Percentiles rank a stretch among this genome's conserved stretches.
Evolutionary conservation across 2,797 vertebrate genomes (phyloP).

Genomic region (Gallinago nigripennis): DNA sequence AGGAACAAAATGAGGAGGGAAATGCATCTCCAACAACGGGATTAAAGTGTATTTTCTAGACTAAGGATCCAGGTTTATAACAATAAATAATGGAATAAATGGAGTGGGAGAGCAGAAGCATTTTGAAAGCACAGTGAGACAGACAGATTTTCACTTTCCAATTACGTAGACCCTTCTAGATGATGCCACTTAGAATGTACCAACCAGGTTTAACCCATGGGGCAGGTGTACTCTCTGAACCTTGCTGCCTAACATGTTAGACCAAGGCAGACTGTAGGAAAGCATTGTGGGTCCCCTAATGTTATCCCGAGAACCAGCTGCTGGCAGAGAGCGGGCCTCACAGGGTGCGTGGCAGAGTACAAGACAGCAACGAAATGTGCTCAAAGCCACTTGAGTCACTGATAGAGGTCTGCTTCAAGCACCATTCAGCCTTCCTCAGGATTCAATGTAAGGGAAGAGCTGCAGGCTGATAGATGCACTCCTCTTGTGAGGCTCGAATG

Average conservation of each 20-base stretch:
- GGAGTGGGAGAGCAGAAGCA: background rate
- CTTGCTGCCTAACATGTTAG: background rate
- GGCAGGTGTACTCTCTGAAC: background rate
- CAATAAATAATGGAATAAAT: background rate
- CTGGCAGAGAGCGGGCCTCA: background rate
- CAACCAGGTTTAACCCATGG: background rate
- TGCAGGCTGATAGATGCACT: background rate
- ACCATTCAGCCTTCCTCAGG: background rate
- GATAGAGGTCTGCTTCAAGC: accelerated
- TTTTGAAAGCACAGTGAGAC: background rate
- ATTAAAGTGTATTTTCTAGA: background rate
- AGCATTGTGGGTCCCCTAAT: background rate
- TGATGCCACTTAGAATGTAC: background rate
- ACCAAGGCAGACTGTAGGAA: background rate
- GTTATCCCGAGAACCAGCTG: background rate
- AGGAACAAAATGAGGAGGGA: background rate
- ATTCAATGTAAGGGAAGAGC: background rate
- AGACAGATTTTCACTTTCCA: background rate
- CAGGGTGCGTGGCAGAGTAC: accelerated
- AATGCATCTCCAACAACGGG: background rate
- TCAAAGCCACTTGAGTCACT: background rate
- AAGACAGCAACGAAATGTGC: background rate
- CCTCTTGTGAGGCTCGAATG: accelerated
- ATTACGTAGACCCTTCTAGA: background rate
- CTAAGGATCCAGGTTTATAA: background rate